Percentiles rank a stretch among this genome's conserved stretches.
Conservation (phyloP, 2,888 invertebrate genomes). For the Drosophila setosimentum region DNA sequence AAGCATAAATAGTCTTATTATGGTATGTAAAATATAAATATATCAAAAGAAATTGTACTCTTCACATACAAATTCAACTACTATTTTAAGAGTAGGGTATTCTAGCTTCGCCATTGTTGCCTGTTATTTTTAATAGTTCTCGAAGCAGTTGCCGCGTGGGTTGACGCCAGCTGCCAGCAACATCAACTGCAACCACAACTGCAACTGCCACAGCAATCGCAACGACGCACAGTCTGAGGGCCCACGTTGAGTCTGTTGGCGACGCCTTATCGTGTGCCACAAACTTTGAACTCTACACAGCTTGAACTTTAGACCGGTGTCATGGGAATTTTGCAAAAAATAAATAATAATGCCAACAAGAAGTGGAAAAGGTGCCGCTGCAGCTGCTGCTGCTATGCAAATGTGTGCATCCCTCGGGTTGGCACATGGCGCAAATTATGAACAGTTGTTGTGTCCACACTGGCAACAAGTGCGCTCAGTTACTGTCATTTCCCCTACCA, state of each 20-base stretch:
- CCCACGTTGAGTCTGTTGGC: slow-evolving; percentile 48
- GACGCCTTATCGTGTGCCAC: slow-evolving; percentile 56
- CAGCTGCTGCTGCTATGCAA: slow-evolving; percentile 55
- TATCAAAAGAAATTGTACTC: background rate
- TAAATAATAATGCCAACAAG: slow-evolving; percentile 7
- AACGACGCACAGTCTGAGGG: slow-evolving; percentile 52
- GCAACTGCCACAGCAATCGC: slow-evolving; percentile 21
- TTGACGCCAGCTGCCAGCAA: slow-evolving; percentile 46
- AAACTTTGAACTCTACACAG: slow-evolving; percentile 63
- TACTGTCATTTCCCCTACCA: slow-evolving; percentile 22
- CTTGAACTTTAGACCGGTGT: slow-evolving; percentile 62
- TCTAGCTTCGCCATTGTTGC: background rate
- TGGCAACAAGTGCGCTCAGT: slow-evolving; percentile 49
- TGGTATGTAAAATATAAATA: background rate
- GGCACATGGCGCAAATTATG: slow-evolving; percentile 70
- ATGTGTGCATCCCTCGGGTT: slow-evolving; percentile 47
- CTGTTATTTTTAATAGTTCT: slow-evolving; percentile 30
- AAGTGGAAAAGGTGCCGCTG: slow-evolving; percentile 28
- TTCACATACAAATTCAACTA: background rate
- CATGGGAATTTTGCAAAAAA: slow-evolving; percentile 49
- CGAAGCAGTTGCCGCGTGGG: slow-evolving; percentile 45
- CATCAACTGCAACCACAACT: slow-evolving; percentile 15
- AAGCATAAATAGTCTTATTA: background rate
- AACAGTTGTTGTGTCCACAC: slow-evolving; percentile 54
- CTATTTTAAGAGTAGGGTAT: slow-evolving; percentile 12